Percentiles rank a stretch among this genome's conserved stretches.
These are phyloP conservation scores for Thyatira batis DNA, from an alignment of 2,888 invertebrate species.

Conservation along the genomic window DNA sequence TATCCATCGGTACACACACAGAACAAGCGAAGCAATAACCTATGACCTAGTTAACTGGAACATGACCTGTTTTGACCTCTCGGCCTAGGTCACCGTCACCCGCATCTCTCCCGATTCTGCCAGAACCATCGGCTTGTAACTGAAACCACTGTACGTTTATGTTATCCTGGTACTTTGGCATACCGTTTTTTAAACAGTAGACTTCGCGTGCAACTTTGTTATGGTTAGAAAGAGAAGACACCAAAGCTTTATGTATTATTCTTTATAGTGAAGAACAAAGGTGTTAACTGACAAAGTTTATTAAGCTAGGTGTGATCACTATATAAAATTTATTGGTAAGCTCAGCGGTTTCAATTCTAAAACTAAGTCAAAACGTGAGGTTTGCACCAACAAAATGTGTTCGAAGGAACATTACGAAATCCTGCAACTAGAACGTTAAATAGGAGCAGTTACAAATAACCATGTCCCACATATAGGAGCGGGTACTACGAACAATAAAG, in stretches of 20 bases:
- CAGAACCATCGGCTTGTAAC: conserved; percentile 32
- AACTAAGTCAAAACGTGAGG: not conserved
- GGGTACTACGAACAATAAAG: not conserved
- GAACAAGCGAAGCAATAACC: conserved; percentile 52
- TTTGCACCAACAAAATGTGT: not conserved
- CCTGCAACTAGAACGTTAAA: conserved; percentile 10
- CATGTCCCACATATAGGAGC: not conserved
- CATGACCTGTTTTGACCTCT: conserved; percentile 70
- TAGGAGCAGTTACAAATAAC: not conserved
- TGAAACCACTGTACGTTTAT: conserved; percentile 34
- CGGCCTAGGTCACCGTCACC: conserved; percentile 61
- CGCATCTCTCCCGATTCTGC: conserved; percentile 28
- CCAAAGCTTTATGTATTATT: no score
- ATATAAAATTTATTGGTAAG: no score
- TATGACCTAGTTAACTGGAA: conserved; percentile 68
- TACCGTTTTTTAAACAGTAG: not conserved
- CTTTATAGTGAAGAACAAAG: no score
- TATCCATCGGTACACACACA: conserved; percentile 39
- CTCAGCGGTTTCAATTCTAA: conserved; percentile 3
- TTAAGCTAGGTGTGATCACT: no score
- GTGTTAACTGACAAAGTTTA: no score
- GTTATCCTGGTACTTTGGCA: conserved; percentile 28
- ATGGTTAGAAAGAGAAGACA: no score
- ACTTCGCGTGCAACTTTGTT: no score
- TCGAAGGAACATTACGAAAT: conserved; percentile 6